Percentiles rank a stretch among this genome's conserved stretches.
phyloP scores from a whole-genome alignment of 2,113 vertebrate genomes.

The Thamnophis sirtalis region DNA sequence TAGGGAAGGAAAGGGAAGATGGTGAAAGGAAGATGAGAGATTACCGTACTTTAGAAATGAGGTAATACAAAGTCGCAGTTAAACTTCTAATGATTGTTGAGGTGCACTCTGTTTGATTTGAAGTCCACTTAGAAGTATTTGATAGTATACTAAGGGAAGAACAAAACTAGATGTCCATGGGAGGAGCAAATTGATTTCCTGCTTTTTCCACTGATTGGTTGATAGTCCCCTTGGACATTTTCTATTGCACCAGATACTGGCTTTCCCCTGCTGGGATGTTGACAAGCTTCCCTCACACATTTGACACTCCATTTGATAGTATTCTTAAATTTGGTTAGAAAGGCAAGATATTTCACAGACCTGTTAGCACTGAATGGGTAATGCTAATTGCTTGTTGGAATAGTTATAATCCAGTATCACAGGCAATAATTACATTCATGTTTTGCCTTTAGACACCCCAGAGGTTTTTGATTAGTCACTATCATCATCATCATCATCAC shows the following conservation, averaged over 20 bases:
- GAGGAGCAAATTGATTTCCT: background rate
- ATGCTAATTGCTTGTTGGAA: background rate
- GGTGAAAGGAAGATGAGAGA: background rate
- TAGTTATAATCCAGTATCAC: background rate
- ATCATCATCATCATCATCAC: background rate
- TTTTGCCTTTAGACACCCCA: background rate
- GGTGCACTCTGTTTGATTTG: constrained; percentile 64
- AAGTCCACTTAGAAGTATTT: constrained; percentile 62
- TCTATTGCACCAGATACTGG: background rate
- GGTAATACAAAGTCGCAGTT: constrained; percentile 50
- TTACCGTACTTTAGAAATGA: background rate
- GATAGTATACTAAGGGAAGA: constrained; percentile 56
- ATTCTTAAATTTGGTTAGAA: background rate
- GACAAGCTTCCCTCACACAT: background rate
- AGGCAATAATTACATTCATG: background rate
- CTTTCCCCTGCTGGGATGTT: background rate
- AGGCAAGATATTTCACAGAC: background rate
- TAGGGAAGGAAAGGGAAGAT: background rate
- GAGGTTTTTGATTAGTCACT: background rate
- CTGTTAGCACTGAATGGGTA: background rate
- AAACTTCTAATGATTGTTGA: constrained; percentile 56
- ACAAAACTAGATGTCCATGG: constrained; percentile 43
- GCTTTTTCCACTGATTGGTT: background rate
- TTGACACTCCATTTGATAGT: background rate
- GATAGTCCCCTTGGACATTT: background rate